Evolutionary conservation across 2,113 vertebrate genomes (phyloP).

Genomic region (Scomber colias): DNA sequence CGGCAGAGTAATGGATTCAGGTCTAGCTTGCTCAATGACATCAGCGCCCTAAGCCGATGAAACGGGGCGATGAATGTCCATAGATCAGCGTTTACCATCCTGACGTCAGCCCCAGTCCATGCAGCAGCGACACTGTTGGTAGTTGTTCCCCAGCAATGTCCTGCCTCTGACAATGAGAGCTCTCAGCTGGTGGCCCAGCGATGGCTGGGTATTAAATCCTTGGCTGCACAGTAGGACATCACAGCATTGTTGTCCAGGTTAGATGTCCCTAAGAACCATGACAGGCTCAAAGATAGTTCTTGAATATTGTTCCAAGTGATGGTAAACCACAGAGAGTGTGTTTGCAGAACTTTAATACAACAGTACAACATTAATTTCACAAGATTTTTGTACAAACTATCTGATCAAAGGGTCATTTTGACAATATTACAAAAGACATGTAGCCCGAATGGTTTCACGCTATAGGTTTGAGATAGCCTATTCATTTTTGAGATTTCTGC

Average conservation of each 20-base stretch:
- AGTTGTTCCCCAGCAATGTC: slow-evolving; percentile 63
- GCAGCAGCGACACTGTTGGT: slow-evolving; percentile 55
- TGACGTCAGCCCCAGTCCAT: slow-evolving; percentile 68
- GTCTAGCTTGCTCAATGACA: slow-evolving; percentile 67
- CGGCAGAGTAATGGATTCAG: slow-evolving; percentile 68
- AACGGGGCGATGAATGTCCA: slow-evolving; percentile 58
- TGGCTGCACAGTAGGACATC: slow-evolving; percentile 62
- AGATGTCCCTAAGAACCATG: slow-evolving; percentile 39
- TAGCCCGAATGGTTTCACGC: too few relatives aligned
- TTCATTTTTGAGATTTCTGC: too few relatives aligned
- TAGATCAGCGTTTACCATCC: slow-evolving; percentile 70
- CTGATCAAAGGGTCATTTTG: neutral
- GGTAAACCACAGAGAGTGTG: neutral
- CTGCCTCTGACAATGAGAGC: slow-evolving; percentile 73
- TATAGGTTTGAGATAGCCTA: too few relatives aligned
- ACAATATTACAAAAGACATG: neutral
- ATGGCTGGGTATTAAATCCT: slow-evolving; percentile 45
- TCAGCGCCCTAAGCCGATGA: slow-evolving; percentile 69
- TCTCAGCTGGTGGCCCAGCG: slow-evolving; percentile 55
- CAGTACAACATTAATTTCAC: neutral
- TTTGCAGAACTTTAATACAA: neutral
- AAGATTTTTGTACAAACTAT: neutral
- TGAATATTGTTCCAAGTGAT: slow-evolving; percentile 16
- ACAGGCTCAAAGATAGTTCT: slow-evolving; percentile 25
- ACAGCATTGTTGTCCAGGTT: slow-evolving; percentile 66